Evolutionary conservation across 2,888 invertebrate species (phyloP).

Genomic region (Torymus tubicola): DNA sequence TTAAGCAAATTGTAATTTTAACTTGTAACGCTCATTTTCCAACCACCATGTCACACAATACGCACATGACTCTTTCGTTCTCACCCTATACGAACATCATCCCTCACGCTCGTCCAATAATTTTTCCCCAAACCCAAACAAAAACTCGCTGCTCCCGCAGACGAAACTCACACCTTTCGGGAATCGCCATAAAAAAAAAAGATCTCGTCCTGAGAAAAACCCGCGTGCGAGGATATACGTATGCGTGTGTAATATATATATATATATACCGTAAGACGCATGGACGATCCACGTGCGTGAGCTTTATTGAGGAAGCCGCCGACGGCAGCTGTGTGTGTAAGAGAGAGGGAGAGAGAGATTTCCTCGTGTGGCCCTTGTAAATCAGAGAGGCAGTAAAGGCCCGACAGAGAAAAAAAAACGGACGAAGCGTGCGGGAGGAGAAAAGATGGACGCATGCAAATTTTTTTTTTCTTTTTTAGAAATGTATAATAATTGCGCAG

Average conservation of each 20-base stretch:
- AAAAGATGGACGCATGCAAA: not conserved
- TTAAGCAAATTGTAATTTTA: too few species aligned
- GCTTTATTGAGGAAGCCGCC: constrained; percentile 51
- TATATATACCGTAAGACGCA: too few species aligned
- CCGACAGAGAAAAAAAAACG: constrained; percentile 18
- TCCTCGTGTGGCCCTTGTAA: constrained; percentile 37
- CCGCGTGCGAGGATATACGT: not conserved
- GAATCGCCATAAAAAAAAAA: constrained; percentile 39
- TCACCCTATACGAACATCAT: too few species aligned
- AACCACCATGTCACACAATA: too few species aligned
- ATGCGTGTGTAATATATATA: too few species aligned
- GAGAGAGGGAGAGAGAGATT: not conserved
- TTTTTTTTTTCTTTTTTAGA: too few species aligned
- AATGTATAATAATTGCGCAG: too few species aligned
- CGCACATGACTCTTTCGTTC: too few species aligned
- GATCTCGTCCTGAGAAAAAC: constrained; percentile 9
- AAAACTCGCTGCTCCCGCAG: constrained; percentile 1
- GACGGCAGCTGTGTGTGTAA: not conserved
- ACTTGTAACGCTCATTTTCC: too few species aligned
- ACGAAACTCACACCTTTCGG: constrained; percentile 31
- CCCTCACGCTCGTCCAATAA: too few species aligned
- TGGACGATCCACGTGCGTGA: not conserved
- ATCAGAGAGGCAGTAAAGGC: constrained; percentile 47
- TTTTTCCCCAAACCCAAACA: not conserved
- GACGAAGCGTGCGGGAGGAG: not conserved